A percentile compares a stretch with the other conserved stretches of the same genome.
These are phyloP conservation scores for Antedon mediterranea DNA, from an alignment of 53 echinoderm and acorn worm genomes.

Conservation along the genomic window DNA sequence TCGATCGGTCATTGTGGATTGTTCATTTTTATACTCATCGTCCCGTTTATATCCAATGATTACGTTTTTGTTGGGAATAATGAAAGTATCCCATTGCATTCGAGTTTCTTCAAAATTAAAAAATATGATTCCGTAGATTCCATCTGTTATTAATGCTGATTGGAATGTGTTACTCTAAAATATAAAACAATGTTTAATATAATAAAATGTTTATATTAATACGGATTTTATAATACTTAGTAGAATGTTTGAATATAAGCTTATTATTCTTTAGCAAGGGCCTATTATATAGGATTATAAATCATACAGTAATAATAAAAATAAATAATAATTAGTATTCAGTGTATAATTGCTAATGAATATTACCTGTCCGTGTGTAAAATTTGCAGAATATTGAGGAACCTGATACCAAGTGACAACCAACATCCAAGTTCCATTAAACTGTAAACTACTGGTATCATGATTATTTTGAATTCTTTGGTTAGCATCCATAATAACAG, in stretches of 20 bases:
- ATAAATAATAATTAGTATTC: too few species aligned
- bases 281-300: too few species aligned
- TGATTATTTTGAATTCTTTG: constrained; percentile 17
- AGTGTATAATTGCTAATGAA: too few species aligned
- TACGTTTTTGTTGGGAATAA: constrained; percentile 37
- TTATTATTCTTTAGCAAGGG: too few species aligned
- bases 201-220: too few species aligned
- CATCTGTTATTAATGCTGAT: constrained; percentile 61
- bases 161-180: constrained; percentile 79
- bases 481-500: constrained; percentile 39
- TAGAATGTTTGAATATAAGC: too few species aligned
- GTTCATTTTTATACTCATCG: constrained; percentile 39
- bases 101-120: constrained; percentile 59
- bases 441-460: constrained; percentile 20
- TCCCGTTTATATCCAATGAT: constrained; percentile 74
- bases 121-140: constrained; percentile 54
- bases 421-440: constrained; percentile 71
- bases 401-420: constrained; percentile 67
- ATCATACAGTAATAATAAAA: too few species aligned
- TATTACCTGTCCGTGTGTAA: background rate
- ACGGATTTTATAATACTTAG: too few species aligned
- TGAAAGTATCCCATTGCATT: constrained; percentile 59
- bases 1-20: constrained; percentile 20
- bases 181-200: background rate
- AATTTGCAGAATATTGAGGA: constrained; percentile 1